phyloP scores from a whole-genome alignment of 1,140 invertebrate species.

The Myzus persicae region DNA sequence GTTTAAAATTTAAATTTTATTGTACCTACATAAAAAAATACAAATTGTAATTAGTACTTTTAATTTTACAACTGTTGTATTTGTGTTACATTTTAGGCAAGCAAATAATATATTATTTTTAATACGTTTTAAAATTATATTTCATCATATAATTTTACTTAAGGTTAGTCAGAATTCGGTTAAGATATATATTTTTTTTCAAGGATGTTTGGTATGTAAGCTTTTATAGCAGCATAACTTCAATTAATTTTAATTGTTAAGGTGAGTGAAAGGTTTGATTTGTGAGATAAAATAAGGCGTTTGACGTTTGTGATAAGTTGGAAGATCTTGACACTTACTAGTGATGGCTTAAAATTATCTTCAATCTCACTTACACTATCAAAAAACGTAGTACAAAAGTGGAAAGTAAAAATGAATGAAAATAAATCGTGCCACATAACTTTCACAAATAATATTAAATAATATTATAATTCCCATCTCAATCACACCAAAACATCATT shows the following conservation, averaged over 20 bases:
- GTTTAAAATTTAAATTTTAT: neutral
- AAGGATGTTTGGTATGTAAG: neutral
- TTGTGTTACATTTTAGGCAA: too few species aligned
- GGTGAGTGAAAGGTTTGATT: neutral
- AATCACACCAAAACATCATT: neutral
- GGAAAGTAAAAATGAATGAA: neutral
- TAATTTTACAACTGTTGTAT: too few species aligned
- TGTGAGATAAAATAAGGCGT: neutral
- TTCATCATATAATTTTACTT: too few species aligned
- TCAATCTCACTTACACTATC: neutral
- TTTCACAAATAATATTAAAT: neutral
- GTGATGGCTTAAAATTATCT: neutral
- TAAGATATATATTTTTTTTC: neutral
- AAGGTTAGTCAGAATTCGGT: too few species aligned
- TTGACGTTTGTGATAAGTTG: neutral
- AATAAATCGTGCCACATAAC: neutral
- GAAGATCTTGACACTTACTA: neutral
- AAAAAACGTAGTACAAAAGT: neutral
- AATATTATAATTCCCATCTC: neutral
- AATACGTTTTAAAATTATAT: too few species aligned
- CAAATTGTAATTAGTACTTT: too few species aligned
- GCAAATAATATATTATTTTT: too few species aligned
- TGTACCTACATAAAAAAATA: neutral
- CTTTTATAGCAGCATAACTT: too few species aligned
- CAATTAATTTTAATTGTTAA: neutral